These are phyloP conservation scores for Bombus polaris DNA, from an alignment of 1,140 invertebrate species.

Conservation along the genomic window DNA sequence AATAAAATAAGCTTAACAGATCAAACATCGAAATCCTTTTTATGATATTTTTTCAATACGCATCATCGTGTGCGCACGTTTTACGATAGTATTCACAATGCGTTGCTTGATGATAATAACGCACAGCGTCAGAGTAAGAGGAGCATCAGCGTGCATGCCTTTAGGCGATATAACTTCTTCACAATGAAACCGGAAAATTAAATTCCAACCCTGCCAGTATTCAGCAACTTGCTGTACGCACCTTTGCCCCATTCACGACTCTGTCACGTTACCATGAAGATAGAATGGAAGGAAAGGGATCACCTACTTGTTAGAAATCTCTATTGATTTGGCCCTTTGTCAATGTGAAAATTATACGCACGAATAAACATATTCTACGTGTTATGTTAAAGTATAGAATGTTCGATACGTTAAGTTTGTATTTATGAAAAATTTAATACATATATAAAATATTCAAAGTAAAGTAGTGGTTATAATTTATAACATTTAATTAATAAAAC, in stretches of 20 bases:
- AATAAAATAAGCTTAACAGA: not conserved
- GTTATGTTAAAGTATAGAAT: not conserved
- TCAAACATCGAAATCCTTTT: constrained; percentile 11
- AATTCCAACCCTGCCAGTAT: constrained; percentile 59
- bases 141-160: constrained; percentile 15
- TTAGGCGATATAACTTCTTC: constrained; percentile 64
- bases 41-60: constrained; percentile 15
- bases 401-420: not conserved
- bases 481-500: too few species aligned
- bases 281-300: not conserved
- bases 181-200: constrained; percentile 77
- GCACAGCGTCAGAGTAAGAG: not conserved
- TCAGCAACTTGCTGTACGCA: constrained; percentile 45
- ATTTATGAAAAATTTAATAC: too few species aligned
- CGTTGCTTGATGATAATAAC: constrained; percentile 44
- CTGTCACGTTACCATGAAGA: not conserved
- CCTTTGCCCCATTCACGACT: constrained; percentile 7
- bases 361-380: not conserved
- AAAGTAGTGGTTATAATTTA: too few species aligned
- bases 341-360: not conserved
- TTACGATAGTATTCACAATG: constrained; percentile 14
- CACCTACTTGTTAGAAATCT: constrained; percentile 28
- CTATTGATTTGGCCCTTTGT: constrained; percentile 18
- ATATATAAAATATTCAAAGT: too few species aligned
- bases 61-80: constrained; percentile 1